These are phyloP conservation scores for Andrena chrysosceles DNA, from an alignment of 2,888 invertebrate species.

Conservation along the genomic window DNA sequence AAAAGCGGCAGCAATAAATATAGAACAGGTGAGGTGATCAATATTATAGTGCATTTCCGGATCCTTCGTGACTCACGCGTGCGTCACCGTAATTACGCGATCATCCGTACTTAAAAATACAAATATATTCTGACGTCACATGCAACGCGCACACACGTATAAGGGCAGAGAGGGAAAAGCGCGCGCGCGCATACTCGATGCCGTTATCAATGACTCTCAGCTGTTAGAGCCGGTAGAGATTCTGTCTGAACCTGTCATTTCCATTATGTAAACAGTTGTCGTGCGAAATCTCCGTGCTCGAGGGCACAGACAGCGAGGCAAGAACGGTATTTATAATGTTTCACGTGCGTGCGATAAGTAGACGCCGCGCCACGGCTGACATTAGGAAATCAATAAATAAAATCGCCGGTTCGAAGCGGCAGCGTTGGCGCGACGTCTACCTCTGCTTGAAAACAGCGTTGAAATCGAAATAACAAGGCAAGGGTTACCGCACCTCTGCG, in stretches of 20 bases:
- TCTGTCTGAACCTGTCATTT: neutral
- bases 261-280: constrained; percentile 1
- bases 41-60: constrained; percentile 44
- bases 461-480: neutral
- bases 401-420: constrained; percentile 26
- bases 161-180: neutral
- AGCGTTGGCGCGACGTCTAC: constrained; percentile 24
- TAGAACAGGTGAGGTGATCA: constrained; percentile 36
- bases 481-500: neutral
- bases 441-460: neutral
- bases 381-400: constrained; percentile 60
- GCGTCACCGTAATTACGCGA: constrained; percentile 30
- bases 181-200: neutral
- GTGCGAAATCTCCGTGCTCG: neutral
- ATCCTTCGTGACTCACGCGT: constrained; percentile 31
- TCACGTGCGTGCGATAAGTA: constrained; percentile 21
- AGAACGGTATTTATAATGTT: neutral
- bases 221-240: constrained; percentile 44
- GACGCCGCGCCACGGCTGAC: constrained; percentile 30
- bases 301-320: neutral
- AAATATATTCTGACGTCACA: constrained; percentile 41
- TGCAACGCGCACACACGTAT: neutral
- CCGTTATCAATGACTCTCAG: constrained; percentile 50
- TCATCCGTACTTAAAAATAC: neutral
- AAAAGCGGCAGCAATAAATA: constrained; percentile 6